phyloP scores from a whole-genome alignment of 2,113 vertebrate species.

The Rattus rattus region DNA sequence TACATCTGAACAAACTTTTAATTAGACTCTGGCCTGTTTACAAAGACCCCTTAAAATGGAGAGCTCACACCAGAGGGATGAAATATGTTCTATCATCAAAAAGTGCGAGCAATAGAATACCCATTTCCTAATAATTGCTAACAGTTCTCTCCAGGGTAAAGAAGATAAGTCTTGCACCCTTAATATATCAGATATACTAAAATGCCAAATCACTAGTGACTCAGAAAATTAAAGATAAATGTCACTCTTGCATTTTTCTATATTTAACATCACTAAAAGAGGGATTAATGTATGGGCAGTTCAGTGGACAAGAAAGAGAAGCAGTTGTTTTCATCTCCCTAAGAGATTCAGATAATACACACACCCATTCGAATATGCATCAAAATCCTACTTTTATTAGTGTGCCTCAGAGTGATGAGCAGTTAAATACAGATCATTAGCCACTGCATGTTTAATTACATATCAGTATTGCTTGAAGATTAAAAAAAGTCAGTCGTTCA shows the following conservation, averaged over 20 bases:
- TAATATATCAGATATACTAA: background rate
- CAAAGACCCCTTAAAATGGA: background rate
- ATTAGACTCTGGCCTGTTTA: background rate
- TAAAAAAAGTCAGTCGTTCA: slow-evolving; percentile 59
- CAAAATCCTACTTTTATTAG: slow-evolving; percentile 64
- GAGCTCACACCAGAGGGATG: background rate
- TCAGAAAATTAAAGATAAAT: slow-evolving; percentile 9
- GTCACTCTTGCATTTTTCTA: background rate
- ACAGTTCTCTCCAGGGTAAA: background rate
- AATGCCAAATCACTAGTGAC: background rate
- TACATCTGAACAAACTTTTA: background rate
- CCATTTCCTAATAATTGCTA: background rate
- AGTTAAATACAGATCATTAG: slow-evolving; percentile 72
- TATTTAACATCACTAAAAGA: background rate
- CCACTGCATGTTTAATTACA: slow-evolving; percentile 64
- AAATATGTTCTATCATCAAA: background rate
- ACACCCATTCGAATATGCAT: background rate
- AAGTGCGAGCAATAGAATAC: background rate
- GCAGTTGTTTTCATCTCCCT: background rate
- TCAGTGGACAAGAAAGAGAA: background rate
- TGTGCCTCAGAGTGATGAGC: slow-evolving; percentile 5
- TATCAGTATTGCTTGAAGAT: slow-evolving; percentile 45
- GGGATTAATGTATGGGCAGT: background rate
- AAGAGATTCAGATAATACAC: background rate
- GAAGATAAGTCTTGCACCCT: background rate